A percentile compares a stretch with the other conserved stretches of the same genome.
Conservation (phyloP, 2,113 vertebrate species). For the Eulemur macaco region DNA sequence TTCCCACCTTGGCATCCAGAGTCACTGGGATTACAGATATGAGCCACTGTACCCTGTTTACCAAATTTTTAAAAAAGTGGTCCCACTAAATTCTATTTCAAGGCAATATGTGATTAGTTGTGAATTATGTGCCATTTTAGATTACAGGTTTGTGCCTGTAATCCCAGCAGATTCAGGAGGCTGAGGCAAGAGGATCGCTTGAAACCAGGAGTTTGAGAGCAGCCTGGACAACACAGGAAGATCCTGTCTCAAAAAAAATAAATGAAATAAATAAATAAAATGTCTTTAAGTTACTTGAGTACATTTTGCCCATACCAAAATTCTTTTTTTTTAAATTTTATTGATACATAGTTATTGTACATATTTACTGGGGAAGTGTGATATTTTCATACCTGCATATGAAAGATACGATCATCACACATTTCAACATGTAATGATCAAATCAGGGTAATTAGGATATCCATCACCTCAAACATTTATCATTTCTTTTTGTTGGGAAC, state of each 20-base stretch:
- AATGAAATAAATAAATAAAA: too few species aligned
- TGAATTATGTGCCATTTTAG: background rate
- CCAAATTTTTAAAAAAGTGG: background rate
- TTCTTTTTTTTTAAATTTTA: background rate
- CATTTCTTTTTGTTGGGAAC: background rate
- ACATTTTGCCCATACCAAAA: background rate
- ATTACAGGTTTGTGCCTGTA: too few species aligned
- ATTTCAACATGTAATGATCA: background rate
- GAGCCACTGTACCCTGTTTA: background rate
- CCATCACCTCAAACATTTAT: background rate
- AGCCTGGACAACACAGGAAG: too few species aligned
- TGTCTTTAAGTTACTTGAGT: constrained; percentile 14
- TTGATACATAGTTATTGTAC: background rate
- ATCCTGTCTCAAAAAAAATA: too few species aligned
- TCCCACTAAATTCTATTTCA: background rate
- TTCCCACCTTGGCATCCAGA: too few species aligned
- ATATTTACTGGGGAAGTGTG: background rate
- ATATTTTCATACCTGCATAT: background rate
- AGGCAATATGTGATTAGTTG: background rate
- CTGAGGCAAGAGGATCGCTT: too few species aligned
- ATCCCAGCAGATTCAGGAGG: too few species aligned
- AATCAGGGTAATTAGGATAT: background rate
- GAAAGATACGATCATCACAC: too few species aligned
- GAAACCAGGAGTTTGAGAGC: too few species aligned
- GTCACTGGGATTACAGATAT: too few species aligned